Percentiles rank a stretch among this genome's conserved stretches.
Evolutionary conservation across 2,113 vertebrate genomes (phyloP).

Genomic region (Columbina picui): DNA sequence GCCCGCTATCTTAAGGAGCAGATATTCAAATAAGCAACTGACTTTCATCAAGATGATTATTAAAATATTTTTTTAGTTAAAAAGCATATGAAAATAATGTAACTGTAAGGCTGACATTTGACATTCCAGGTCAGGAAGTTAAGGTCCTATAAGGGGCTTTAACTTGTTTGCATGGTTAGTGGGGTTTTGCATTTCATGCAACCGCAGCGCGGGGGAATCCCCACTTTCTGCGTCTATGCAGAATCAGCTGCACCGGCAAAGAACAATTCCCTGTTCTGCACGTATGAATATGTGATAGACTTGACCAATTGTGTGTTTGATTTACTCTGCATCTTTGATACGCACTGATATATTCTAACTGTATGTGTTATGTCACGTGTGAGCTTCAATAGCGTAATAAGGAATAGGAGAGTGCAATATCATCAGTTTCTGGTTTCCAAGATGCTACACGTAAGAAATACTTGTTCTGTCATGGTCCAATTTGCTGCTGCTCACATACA

Average conservation of each 20-base stretch:
- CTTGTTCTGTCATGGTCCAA: neutral
- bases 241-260: neutral
- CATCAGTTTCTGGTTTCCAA: neutral
- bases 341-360: neutral
- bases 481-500: neutral
- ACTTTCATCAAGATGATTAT: neutral
- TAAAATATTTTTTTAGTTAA: neutral
- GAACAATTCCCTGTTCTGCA: neutral
- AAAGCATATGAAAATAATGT: neutral
- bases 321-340: neutral
- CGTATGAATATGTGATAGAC: rapidly evolving
- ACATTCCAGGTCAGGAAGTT: neutral
- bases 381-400: neutral
- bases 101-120: neutral
- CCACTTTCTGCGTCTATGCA: neutral
- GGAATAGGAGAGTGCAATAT: neutral
- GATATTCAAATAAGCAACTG: neutral
- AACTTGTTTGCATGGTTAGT: neutral
- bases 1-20: neutral
- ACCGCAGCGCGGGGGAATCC: neutral
- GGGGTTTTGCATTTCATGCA: neutral
- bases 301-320: neutral
- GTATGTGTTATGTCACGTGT: neutral
- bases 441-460: neutral
- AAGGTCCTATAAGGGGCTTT: neutral